Conservation (phyloP, 2,888 invertebrate genomes). For the Cryptus armator region DNA sequence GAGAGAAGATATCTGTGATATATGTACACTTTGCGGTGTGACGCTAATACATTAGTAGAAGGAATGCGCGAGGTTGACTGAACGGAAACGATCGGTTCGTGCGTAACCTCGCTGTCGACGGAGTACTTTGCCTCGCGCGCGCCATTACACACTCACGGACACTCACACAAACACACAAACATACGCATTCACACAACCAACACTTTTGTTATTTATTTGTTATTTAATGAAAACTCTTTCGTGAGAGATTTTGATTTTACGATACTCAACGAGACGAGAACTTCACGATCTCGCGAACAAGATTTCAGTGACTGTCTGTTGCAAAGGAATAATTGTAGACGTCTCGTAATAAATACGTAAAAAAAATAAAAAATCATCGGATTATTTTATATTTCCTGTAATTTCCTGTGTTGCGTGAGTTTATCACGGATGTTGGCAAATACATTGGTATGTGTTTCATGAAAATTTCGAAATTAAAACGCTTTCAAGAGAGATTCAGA, state of each 20-base stretch:
- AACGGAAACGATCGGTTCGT: conserved; percentile 48
- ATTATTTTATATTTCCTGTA: too few relatives aligned
- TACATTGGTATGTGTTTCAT: too few relatives aligned
- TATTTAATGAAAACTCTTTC: conserved; percentile 50
- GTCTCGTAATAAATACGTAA: too few relatives aligned
- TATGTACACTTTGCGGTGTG: conserved; percentile 51
- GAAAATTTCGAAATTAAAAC: too few relatives aligned
- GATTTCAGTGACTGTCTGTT: background rate
- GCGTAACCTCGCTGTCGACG: conserved; percentile 52
- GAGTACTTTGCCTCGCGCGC: conserved; percentile 35
- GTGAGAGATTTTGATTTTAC: conserved; percentile 20
- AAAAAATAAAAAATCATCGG: background rate
- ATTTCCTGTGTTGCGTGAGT: background rate
- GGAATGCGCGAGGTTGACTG: conserved; percentile 61
- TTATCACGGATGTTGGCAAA: background rate
- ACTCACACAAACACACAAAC: background rate
- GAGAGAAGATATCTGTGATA: conserved; percentile 67
- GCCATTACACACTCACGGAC: background rate
- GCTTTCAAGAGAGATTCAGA: too few relatives aligned
- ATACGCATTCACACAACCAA: background rate
- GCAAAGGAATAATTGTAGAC: background rate
- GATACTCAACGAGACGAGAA: conserved; percentile 22
- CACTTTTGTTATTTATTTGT: conserved; percentile 64
- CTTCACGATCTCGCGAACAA: conserved; percentile 16
- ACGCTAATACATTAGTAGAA: conserved; percentile 56